These are phyloP conservation scores for Spea multiplicata DNA, from an alignment of 2,113 vertebrate genomes.

Conservation along the genomic window DNA sequence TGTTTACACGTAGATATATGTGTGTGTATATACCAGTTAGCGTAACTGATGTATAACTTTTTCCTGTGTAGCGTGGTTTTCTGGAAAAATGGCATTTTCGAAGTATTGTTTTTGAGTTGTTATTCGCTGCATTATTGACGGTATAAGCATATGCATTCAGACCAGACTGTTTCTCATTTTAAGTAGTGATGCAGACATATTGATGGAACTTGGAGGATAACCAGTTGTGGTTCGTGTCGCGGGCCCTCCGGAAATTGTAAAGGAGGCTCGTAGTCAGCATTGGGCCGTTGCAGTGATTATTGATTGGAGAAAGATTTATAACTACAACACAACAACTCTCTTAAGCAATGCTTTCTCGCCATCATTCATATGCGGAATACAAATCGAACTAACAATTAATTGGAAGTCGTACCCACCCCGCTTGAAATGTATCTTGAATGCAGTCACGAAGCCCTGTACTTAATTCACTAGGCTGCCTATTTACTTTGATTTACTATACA, in stretches of 20 bases:
- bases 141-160: too few species aligned
- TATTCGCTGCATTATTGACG: too few species aligned
- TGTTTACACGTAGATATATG: too few species aligned
- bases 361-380: slow-evolving; percentile 43
- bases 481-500: slow-evolving; percentile 70
- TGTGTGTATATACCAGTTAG: too few species aligned
- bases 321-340: slow-evolving; percentile 53
- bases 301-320: slow-evolving; percentile 66
- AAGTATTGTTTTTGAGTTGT: too few species aligned
- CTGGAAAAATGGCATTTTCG: too few species aligned
- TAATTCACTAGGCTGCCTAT: slow-evolving; percentile 56
- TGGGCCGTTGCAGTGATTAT: slow-evolving; percentile 53
- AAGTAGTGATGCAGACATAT: background rate
- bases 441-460: background rate
- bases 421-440: background rate
- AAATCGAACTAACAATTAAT: slow-evolving; percentile 30
- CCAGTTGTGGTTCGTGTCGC: background rate
- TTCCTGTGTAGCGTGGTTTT: too few species aligned
- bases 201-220: background rate
- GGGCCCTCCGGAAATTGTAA: slow-evolving; percentile 36
- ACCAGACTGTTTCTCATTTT: background rate
- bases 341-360: slow-evolving; percentile 53
- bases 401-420: background rate
- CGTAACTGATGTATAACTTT: too few species aligned
- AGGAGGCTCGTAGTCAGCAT: slow-evolving; percentile 44